Evolutionary conservation across 2,888 invertebrate genomes (phyloP).

Genomic region (Terebella lapidaria): DNA sequence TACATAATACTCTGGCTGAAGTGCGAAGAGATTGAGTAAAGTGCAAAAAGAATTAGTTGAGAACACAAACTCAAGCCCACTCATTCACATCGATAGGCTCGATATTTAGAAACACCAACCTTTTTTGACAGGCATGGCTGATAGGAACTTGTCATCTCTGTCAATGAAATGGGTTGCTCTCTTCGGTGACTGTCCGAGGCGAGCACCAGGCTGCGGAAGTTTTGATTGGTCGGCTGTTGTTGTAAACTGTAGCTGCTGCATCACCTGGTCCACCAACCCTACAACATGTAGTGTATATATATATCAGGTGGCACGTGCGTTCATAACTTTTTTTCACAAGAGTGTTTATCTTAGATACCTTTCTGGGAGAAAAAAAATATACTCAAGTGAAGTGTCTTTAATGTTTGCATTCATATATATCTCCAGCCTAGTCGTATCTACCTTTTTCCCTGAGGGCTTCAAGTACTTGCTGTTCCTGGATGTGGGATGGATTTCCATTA

Average conservation of each 20-base stretch:
- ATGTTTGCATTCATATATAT: no score
- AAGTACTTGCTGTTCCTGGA: conserved; percentile 51
- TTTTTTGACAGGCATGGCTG: conserved; percentile 31
- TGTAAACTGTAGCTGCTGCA: conserved; percentile 44
- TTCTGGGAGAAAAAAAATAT: no score
- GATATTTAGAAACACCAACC: conserved; percentile 22
- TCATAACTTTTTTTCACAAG: no score
- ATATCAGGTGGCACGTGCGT: no score
- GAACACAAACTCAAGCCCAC: neutral
- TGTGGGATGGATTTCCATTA: conserved; percentile 27
- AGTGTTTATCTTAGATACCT: neutral
- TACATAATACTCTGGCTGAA: no score
- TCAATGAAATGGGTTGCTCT: conserved; percentile 39
- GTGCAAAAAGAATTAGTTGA: neutral
- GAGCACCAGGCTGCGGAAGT: no score
- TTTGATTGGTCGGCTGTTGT: no score
- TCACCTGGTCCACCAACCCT: conserved; percentile 42
- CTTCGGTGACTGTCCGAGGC: neutral
- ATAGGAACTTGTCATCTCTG: conserved; percentile 30
- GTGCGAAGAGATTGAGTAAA: no score
- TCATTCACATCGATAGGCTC: neutral
- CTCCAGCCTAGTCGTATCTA: no score
- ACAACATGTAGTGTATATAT: conserved; percentile 2
- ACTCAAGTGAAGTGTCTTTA: no score
- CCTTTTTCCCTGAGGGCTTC: conserved; percentile 45